Evolutionary conservation across 2,113 vertebrate genomes (phyloP), one percentile per base, ranked within the genome.

Genomic region (Scomber japonicus): DNA sequence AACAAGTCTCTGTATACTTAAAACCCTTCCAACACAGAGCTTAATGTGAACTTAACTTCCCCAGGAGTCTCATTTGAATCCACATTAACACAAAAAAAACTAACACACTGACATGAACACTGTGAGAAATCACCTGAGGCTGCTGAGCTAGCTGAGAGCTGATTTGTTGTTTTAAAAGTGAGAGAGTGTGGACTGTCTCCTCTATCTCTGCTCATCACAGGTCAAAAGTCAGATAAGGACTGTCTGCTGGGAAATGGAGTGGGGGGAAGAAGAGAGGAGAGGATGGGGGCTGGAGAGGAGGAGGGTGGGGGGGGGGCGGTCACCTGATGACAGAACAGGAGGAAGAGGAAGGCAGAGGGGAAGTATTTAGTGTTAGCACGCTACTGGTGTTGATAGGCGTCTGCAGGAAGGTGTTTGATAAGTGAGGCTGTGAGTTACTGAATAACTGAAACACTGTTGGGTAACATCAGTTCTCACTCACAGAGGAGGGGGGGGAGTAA

Each of bases 151-250:
- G 65, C 86, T n/a, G 45, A 68, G 72, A 76, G 55, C 57, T 87
- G 78, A 87, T 86, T 88, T 92, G 91, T 90, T 91, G 59, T 85
- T 81, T 81, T 80, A 49, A 77, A 80, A 40, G 75, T 80, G 86
- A 87, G 75, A 87, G 83, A 84, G 91, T 72, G 83, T 24, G 80
- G 79, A 82, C 72, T 60, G 74, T 75, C 80, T 71, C 63, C 61
- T 62, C 85, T 89, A 91, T 91, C 88, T 83, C 75, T 80, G 84
- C 81, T 77, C 89, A 91, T 89, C 91, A 63, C 31, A 64, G 89
- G 91, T 91, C 90, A 79, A 56, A 91, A 85, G 92, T 91, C 82
- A 93, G 92, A 92, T 92, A 94, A 92, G 85, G 60, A 68, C 66
- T 85, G 90, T 92, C 88, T 88, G 82, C 81, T 49, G 75, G 82